Conservation (phyloP, 2,797 vertebrate species). For the Chiroxiphia lanceolata region DNA sequence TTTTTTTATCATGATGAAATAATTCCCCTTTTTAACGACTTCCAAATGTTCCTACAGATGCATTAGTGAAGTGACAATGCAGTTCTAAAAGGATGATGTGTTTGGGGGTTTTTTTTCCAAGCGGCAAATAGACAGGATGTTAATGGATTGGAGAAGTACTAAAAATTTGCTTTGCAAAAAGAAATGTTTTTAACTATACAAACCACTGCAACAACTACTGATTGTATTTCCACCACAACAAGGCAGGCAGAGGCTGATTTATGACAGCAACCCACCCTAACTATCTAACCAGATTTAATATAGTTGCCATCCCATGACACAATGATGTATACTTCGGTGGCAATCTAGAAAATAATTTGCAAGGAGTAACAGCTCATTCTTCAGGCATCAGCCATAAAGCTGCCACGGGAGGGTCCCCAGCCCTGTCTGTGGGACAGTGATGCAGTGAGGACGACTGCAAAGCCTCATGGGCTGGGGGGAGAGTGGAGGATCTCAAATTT, state of each 20-base stretch:
- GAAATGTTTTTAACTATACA: conserved; percentile 23
- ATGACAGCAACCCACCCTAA: conserved; percentile 18
- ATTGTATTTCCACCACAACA: not conserved
- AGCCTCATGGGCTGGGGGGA: not conserved
- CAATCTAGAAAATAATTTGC: conserved; percentile 39
- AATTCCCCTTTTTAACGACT: conserved; percentile 55
- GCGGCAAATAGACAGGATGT: not conserved
- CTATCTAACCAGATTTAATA: conserved; percentile 52
- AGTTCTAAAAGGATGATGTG: not conserved
- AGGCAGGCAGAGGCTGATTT: conserved; percentile 20
- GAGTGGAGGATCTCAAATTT: not conserved
- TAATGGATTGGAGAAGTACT: conserved; percentile 38
- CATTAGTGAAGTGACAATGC: not conserved
- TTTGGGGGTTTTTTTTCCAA: not conserved
- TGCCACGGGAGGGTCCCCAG: not conserved
- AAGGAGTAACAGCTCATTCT: conserved; percentile 20
- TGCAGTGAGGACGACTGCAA: not conserved
- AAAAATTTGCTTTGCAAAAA: not conserved
- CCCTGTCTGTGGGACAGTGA: not conserved
- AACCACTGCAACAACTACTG: not conserved
- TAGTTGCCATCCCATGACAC: not conserved
- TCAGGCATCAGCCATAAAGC: conserved; percentile 24
- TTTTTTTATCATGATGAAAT: conserved; percentile 48
- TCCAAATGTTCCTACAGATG: not conserved
- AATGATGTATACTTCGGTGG: conserved; percentile 30